Percentiles rank a stretch among this genome's conserved stretches.
Conservation (phyloP, 2,797 vertebrate species). For the Peromyscus nudipes region DNA sequence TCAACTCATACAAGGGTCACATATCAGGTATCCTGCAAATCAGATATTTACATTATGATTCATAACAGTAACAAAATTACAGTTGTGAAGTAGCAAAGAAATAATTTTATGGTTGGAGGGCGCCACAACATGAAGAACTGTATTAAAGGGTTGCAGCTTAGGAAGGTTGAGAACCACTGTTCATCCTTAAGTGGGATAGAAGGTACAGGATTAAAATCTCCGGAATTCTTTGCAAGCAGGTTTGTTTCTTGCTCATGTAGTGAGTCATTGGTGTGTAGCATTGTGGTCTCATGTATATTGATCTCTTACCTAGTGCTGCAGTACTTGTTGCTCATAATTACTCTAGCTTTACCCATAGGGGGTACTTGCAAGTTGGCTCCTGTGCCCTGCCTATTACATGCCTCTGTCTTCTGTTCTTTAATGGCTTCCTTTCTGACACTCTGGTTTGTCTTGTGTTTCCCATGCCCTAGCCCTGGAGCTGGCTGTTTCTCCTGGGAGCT, state of each 20-base stretch:
- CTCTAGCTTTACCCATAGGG: neutral
- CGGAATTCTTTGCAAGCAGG: slow-evolving; percentile 30
- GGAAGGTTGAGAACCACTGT: neutral
- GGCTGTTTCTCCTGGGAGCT: neutral
- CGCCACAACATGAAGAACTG: neutral
- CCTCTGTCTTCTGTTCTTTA: neutral
- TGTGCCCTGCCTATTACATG: neutral
- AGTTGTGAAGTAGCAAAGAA: neutral
- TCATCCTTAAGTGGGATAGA: neutral
- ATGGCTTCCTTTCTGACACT: neutral
- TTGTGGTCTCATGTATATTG: neutral
- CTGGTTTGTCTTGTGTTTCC: neutral
- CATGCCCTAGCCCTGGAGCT: neutral
- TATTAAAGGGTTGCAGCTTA: neutral
- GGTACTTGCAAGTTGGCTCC: neutral
- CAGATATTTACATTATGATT: neutral
- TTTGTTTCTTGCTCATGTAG: neutral
- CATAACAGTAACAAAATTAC: neutral
- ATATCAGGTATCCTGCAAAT: neutral
- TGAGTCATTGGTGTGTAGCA: neutral
- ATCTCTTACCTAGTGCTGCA: neutral
- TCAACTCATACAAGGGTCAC: neutral
- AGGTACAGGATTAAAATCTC: neutral
- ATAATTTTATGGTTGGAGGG: neutral
- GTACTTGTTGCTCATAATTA: neutral